phyloP scores from a whole-genome alignment of 2,797 vertebrate species.

The Glyptemys insculpta region DNA sequence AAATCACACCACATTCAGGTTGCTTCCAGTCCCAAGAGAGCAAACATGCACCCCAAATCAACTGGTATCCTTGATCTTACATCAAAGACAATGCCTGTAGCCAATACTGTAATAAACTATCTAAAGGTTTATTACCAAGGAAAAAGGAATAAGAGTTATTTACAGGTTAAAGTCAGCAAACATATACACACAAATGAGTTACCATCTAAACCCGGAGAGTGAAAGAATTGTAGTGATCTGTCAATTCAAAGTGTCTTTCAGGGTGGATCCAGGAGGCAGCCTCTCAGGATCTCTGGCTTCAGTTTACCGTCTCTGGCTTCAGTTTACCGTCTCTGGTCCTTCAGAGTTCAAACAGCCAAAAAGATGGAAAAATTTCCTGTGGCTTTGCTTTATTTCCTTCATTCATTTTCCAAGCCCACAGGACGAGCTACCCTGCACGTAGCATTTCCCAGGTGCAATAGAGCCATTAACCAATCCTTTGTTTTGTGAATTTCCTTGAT shows the following conservation, averaged over 20 bases:
- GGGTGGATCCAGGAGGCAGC: background rate
- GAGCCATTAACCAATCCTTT: background rate
- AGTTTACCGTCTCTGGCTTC: background rate
- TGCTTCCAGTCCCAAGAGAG: background rate
- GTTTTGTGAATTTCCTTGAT: background rate
- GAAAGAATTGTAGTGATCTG: background rate
- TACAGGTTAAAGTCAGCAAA: background rate
- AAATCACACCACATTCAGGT: background rate
- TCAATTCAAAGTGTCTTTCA: background rate
- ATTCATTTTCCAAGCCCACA: background rate
- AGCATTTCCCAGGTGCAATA: background rate
- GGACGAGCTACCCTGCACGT: background rate
- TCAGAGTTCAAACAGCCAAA: background rate
- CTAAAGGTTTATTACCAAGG: background rate
- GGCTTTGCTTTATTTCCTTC: background rate
- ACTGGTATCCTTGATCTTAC: background rate
- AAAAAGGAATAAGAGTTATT: background rate
- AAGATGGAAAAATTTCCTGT: background rate
- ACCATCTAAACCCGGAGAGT: background rate
- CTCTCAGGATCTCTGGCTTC: background rate
- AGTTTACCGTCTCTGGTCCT: background rate
- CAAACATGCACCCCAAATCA: background rate
- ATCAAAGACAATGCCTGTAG: background rate
- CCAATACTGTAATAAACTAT: background rate
- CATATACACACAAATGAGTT: background rate